A percentile compares a stretch with the other conserved stretches of the same genome.
These are phyloP conservation scores for Diabrotica balteata DNA, from an alignment of 2,888 invertebrate species.

Conservation along the genomic window DNA sequence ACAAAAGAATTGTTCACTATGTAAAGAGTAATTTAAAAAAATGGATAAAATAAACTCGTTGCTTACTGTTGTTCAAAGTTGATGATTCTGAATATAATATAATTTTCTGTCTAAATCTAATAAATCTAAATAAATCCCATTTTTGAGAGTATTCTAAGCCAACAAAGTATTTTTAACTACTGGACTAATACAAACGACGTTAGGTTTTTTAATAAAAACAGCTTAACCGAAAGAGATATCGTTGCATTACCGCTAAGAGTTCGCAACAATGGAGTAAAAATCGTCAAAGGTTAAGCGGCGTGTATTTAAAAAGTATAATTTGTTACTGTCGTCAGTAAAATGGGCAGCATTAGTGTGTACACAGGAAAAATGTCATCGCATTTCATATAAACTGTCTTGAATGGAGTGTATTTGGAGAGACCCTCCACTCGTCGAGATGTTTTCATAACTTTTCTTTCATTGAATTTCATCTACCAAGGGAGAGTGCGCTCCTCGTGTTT, in stretches of 20 bases:
- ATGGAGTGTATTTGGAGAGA: slow-evolving; percentile 40
- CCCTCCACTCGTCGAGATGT: slow-evolving; percentile 37
- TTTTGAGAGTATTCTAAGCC: neutral
- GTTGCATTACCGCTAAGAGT: slow-evolving; percentile 31
- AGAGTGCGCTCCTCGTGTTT: slow-evolving; percentile 31
- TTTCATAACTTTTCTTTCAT: slow-evolving; percentile 42
- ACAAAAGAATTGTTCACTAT: no score
- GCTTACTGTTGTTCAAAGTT: no score
- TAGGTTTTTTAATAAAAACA: slow-evolving; percentile 11
- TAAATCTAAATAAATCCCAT: slow-evolving; percentile 4
- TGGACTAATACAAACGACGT: no score
- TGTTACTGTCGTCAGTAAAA: slow-evolving; percentile 48
- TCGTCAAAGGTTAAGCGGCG: slow-evolving; percentile 35
- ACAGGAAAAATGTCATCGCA: slow-evolving; percentile 47
- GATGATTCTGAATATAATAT: no score
- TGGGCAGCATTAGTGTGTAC: slow-evolving; percentile 50
- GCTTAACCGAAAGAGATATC: slow-evolving; percentile 26
- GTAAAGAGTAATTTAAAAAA: no score
- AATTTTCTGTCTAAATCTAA: no score
- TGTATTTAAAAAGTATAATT: slow-evolving; percentile 49
- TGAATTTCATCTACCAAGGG: slow-evolving; percentile 32
- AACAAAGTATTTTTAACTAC: no score
- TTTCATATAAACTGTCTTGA: slow-evolving; percentile 43
- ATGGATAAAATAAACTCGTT: no score
- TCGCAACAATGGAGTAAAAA: slow-evolving; percentile 31